These are phyloP conservation scores for Chironomus striatipennis DNA, from an alignment of 1,140 invertebrate species.

Conservation along the genomic window DNA sequence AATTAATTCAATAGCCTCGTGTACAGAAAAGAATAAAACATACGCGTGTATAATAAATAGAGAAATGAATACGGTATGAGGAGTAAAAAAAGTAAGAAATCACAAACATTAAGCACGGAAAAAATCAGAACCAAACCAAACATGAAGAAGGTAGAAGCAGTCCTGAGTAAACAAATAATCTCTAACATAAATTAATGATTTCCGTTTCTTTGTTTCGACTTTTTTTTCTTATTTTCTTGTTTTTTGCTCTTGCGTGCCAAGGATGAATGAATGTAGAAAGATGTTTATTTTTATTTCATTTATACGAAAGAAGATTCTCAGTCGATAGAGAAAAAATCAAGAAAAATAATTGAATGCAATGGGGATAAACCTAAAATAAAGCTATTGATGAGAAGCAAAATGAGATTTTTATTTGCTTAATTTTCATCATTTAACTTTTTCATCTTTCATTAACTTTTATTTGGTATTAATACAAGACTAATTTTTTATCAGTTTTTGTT, in stretches of 20 bases:
- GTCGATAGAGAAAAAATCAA: too few species aligned
- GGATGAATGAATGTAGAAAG: slow-evolving; percentile 10
- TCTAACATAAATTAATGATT: slow-evolving; percentile 23
- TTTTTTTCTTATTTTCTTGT: background rate
- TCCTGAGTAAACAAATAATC: slow-evolving; percentile 21
- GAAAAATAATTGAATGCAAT: too few species aligned
- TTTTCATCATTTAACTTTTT: too few species aligned
- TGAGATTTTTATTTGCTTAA: too few species aligned
- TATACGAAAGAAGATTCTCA: background rate
- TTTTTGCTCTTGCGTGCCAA: background rate
- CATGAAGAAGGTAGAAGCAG: background rate
- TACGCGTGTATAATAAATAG: background rate
- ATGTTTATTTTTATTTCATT: slow-evolving; percentile 15
- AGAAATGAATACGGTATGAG: background rate
- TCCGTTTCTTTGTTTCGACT: slow-evolving; percentile 10
- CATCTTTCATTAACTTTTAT: too few species aligned
- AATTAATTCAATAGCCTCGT: slow-evolving; percentile 20
- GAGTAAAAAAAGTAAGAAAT: background rate
- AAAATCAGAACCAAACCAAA: slow-evolving; percentile 8
- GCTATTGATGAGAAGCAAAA: too few species aligned
- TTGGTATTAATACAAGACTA: too few species aligned
- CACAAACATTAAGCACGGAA: slow-evolving; percentile 5
- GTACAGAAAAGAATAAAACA: background rate
- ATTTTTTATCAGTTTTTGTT: too few species aligned
- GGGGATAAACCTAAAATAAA: too few species aligned